phyloP scores from a whole-genome alignment of 2,888 invertebrate genomes.

The Sinopyrophorus schimmeli region DNA sequence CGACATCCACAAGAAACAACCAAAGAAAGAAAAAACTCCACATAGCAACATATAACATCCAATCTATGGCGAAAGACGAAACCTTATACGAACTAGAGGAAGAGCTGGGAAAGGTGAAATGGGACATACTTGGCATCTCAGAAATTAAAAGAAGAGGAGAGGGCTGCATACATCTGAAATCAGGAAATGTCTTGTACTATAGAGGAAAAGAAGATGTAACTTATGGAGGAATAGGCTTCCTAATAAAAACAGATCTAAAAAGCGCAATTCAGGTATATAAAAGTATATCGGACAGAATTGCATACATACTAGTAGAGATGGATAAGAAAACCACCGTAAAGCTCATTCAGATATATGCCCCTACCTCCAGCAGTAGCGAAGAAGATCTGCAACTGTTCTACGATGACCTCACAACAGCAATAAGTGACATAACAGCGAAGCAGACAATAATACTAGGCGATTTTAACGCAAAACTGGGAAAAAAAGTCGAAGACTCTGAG shows the following conservation, averaged over 20 bases:
- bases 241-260: slow-evolving; percentile 6
- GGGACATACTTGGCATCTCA: slow-evolving; percentile 4
- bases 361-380: neutral
- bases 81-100: neutral
- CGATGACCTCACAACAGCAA: slow-evolving; percentile 1
- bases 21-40: neutral
- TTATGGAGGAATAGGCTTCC: slow-evolving; percentile 3
- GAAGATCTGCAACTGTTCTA: slow-evolving; percentile 2
- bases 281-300: slow-evolving; percentile 2
- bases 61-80: slow-evolving; percentile 6
- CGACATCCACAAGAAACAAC: neutral
- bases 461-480: slow-evolving; percentile 7
- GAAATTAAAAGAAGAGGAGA: slow-evolving; percentile 9
- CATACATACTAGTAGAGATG: neutral
- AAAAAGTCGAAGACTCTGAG: slow-evolving; percentile 3
- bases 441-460: slow-evolving; percentile 1
- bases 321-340: neutral
- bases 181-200: slow-evolving; percentile 3
- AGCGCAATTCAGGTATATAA: neutral
- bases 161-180: neutral
- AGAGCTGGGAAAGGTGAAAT: slow-evolving; percentile 2
- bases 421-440: neutral
- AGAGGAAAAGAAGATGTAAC: neutral
- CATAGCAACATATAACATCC: slow-evolving; percentile 1
- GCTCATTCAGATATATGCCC: slow-evolving; percentile 1